These are phyloP conservation scores for Epinephelus fuscoguttatus DNA, from an alignment of 2,113 vertebrate species.

Conservation along the genomic window DNA sequence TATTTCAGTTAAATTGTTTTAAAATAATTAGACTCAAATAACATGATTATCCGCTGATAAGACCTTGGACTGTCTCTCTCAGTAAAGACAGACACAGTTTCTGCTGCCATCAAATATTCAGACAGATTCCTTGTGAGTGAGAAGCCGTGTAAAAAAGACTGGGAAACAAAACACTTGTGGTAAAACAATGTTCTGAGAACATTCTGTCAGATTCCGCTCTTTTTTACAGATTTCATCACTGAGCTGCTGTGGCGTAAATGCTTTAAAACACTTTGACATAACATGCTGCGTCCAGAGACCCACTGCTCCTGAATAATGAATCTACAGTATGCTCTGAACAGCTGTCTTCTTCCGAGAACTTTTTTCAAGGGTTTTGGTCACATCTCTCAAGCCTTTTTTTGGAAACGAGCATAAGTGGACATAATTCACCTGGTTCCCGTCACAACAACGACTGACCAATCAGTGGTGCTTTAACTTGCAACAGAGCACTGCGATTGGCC, in stretches of 20 bases:
- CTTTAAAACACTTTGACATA: conserved; percentile 87
- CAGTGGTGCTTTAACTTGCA: neutral
- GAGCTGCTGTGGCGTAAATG: conserved; percentile 80
- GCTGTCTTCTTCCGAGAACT: conserved; percentile 78
- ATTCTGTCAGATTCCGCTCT: conserved; percentile 83
- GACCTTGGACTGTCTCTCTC: conserved; percentile 7
- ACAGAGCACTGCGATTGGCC: conserved; percentile 27
- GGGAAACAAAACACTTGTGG: conserved; percentile 83
- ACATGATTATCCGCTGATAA: neutral
- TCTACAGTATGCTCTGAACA: conserved; percentile 84
- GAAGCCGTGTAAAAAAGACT: conserved; percentile 73
- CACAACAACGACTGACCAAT: conserved; percentile 39
- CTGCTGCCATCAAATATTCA: conserved; percentile 81
- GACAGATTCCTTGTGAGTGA: conserved; percentile 69
- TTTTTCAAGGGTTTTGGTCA: conserved; percentile 48
- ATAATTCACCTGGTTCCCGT: conserved; percentile 46
- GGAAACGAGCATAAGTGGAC: conserved; percentile 52
- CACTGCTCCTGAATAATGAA: conserved; percentile 84
- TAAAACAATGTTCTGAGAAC: conserved; percentile 81
- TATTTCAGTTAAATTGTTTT: neutral
- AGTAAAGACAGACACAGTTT: conserved; percentile 26
- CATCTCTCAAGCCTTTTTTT: conserved; percentile 45
- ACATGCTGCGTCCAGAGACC: conserved; percentile 77
- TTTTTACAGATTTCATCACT: conserved; percentile 83
- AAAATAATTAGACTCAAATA: conserved; percentile 11